These are phyloP conservation scores for Tolmerus cingulatus DNA, from an alignment of 2,888 invertebrate genomes.

Conservation along the genomic window DNA sequence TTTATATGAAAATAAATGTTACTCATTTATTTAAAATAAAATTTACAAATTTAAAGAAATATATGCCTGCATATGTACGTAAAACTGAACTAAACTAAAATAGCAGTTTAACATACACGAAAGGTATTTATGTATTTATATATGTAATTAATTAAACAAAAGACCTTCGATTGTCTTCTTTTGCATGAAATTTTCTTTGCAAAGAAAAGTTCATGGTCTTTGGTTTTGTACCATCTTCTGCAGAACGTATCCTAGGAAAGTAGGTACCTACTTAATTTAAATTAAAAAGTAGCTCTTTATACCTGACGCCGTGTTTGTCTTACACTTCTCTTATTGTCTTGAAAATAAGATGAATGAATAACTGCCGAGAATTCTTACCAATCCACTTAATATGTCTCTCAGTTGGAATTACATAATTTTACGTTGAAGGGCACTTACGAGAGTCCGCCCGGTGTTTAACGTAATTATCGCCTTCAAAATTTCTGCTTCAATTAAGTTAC, in stretches of 20 bases:
- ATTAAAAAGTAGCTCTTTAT: background rate
- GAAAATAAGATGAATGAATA: background rate
- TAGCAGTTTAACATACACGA: no score
- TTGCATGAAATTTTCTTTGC: background rate
- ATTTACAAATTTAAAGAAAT: no score
- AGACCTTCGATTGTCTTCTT: background rate
- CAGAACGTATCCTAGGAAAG: background rate
- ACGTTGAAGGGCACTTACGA: background rate
- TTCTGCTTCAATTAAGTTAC: background rate
- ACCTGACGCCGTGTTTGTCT: background rate
- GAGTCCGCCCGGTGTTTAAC: background rate
- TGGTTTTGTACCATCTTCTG: background rate
- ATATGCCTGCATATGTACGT: no score
- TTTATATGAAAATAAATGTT: no score
- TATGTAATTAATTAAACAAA: background rate
- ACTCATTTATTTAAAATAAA: no score
- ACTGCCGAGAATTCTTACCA: background rate
- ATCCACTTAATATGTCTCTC: slow-evolving; percentile 2
- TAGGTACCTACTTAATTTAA: no score
- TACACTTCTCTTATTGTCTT: background rate
- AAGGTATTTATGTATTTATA: no score
- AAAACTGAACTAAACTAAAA: no score
- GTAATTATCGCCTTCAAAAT: background rate
- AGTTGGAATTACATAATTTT: background rate
- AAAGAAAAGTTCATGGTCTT: background rate